Evolutionary conservation across 2,113 vertebrate species (phyloP), one percentile per base, ranked within the genome.

Genomic region (Lepisosteus osseus): DNA sequence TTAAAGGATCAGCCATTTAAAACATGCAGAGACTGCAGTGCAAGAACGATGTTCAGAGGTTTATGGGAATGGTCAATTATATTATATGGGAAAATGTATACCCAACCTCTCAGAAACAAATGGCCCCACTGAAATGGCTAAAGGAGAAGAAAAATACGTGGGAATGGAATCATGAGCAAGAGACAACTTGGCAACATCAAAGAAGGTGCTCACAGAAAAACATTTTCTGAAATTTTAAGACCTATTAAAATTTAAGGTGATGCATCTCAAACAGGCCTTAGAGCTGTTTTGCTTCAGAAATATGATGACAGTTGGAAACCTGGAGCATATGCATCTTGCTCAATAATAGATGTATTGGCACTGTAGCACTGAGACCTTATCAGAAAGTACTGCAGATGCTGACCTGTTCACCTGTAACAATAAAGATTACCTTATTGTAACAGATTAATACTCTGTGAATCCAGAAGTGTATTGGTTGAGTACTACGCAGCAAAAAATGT

Each of bases 11-110:
- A 47, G 77, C 72, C 6, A 78, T 72, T 7, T 69, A 40, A 1
- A 76, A 76, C 43, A 78, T 68, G 67, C 54, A 77, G 15, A 3
- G 12, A 1, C 66, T 56, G 1, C 7, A 67, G 44, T 66, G 66
- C 13, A 74, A 74, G 40, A 67, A 75, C 1, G 42, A 72, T 8
- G 68, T 79, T 13, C 76, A 70, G 7, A 3, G 70, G 17, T 75
- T 71, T 17, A 7, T 68, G 13, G 74, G 76, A 7, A 79, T 77
- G 75, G 68, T 77, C 13, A 78, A 57, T 3, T 68, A 81, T 54
- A 29, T 77, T 29, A 29, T 29, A 29, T 29, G 11, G 67, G 5
- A 9, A 73, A 77, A 42, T 77, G 71, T 9, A 71, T 74, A 41
- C 69, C 63, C 29, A 29, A 71, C 68, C 55, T 80, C 45, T 78